Conservation (phyloP, 2,113 vertebrate genomes). For the Orientallactaga bullata region DNA sequence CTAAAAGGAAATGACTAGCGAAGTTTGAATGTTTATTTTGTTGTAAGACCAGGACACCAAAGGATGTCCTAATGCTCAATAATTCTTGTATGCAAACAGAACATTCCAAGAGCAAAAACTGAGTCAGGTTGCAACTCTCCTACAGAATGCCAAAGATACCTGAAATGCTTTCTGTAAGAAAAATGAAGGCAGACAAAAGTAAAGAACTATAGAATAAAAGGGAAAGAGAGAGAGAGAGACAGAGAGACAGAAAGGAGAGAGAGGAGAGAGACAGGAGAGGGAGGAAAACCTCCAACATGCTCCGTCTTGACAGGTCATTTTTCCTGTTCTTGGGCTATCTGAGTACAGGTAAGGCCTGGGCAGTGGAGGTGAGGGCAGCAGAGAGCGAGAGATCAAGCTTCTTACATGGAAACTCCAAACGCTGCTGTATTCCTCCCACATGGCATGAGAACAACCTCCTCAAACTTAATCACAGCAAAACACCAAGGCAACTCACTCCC, state of each 20-base stretch:
- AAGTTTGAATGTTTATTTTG: conserved; percentile 41
- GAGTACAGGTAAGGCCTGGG: neutral
- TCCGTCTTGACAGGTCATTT: neutral
- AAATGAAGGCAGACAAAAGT: neutral
- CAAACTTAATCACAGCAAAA: neutral
- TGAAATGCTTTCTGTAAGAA: neutral
- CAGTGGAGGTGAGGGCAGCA: neutral
- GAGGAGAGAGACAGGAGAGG: fast-evolving
- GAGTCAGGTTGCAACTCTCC: neutral
- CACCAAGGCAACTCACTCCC: neutral
- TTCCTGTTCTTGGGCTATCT: neutral
- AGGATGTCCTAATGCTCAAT: neutral
- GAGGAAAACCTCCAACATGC: no score
- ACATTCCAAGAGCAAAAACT: neutral
- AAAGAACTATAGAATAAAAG: neutral
- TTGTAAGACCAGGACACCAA: neutral
- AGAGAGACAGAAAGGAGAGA: fast-evolving
- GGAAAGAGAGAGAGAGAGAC: neutral
- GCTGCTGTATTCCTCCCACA: neutral
- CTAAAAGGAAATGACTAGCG: neutral
- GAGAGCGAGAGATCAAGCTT: conserved; percentile 1
- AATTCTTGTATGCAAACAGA: neutral
- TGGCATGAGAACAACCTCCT: conserved; percentile 30
- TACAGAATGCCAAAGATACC: neutral
- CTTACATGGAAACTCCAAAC: neutral